phyloP scores from a whole-genome alignment of 2,797 vertebrate genomes.

The Rhinogobio ventralis region DNA sequence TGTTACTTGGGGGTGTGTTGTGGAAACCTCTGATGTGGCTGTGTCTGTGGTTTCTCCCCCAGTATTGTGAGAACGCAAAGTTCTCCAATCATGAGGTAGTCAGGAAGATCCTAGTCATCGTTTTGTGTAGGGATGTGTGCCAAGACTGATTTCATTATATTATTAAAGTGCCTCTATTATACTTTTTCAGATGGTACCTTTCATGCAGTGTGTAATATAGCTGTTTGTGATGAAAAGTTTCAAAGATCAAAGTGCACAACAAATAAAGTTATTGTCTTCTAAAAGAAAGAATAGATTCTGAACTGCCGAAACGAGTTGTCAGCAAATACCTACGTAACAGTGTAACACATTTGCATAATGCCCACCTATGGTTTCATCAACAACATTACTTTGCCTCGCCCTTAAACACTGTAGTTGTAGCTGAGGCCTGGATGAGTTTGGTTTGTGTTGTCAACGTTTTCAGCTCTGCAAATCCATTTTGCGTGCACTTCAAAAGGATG shows the following conservation, averaged over 20 bases:
- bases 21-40: conserved; percentile 42
- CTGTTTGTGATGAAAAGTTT: background rate
- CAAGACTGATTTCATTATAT: background rate
- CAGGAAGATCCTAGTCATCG: conserved; percentile 27
- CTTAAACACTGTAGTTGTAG: background rate
- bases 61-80: conserved; percentile 2
- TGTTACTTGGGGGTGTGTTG: conserved; percentile 27
- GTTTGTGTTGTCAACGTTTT: background rate
- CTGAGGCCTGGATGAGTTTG: background rate
- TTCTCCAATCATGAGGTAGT: background rate
- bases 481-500: too few species aligned
- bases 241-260: background rate
- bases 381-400: background rate
- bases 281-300: background rate
- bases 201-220: background rate
- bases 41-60: conserved; percentile 4
- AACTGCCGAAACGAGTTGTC: background rate
- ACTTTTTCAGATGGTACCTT: background rate
- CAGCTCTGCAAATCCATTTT: background rate
- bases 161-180: background rate
- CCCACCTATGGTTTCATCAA: background rate
- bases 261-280: background rate
- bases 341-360: background rate
- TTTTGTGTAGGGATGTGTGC: background rate
- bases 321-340: background rate